A percentile compares a stretch with the other conserved stretches of the same genome.
Conservation (phyloP, 2,113 vertebrate species). For the Steatornis caripensis region DNA sequence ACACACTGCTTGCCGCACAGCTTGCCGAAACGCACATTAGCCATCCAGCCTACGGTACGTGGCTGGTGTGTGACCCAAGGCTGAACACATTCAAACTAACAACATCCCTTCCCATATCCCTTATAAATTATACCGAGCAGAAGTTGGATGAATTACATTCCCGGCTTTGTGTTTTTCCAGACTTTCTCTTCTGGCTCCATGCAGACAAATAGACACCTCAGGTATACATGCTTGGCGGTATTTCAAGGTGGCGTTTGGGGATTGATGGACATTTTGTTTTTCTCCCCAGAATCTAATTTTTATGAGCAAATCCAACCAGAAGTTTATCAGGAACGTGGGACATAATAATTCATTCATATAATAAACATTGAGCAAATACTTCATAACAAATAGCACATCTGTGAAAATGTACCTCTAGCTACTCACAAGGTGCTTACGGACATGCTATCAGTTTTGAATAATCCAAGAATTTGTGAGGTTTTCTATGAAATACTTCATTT, state of each 20-base stretch:
- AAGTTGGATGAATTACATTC: background rate
- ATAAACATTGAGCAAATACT: background rate
- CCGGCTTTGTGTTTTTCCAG: background rate
- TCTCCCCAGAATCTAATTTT: background rate
- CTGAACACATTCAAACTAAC: background rate
- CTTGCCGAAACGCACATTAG: background rate
- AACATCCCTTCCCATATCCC: background rate
- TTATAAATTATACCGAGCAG: background rate
- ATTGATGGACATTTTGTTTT: background rate
- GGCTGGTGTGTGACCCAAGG: background rate
- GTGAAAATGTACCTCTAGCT: background rate
- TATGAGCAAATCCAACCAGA: background rate
- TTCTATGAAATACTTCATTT: background rate
- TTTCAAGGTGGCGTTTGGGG: background rate
- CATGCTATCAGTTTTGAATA: background rate
- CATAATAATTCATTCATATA: background rate
- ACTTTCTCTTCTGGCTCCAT: background rate
- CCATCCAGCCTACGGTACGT: background rate
- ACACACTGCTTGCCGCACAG: background rate
- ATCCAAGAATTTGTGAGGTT: background rate
- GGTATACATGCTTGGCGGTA: background rate
- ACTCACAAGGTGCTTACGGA: background rate
- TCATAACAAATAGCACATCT: background rate
- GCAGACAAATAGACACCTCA: background rate
- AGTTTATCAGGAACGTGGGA: background rate